A percentile compares a stretch with the other conserved stretches of the same genome.
These are phyloP conservation scores for Patella ulyssiponensis DNA, from an alignment of 2,888 invertebrate species.

Conservation along the genomic window DNA sequence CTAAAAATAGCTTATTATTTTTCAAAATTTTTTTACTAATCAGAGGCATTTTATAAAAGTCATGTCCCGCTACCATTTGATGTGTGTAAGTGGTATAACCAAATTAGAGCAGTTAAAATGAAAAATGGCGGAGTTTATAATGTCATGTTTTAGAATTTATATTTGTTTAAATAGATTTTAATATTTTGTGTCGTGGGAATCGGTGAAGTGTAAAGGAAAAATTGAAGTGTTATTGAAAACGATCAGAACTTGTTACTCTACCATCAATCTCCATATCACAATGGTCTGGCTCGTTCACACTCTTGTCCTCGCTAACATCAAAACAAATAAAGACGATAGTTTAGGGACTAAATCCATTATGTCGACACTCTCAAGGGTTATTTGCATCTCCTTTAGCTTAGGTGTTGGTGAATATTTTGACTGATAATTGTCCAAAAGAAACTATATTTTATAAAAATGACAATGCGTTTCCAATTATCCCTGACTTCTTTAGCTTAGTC, in stretches of 20 bases:
- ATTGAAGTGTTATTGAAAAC: neutral
- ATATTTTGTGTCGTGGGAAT: conserved; percentile 2
- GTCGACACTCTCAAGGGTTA: conserved; percentile 2
- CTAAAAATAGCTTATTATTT: no score
- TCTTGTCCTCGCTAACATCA: neutral
- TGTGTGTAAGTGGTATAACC: no score
- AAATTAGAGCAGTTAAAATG: no score
- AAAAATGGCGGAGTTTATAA: no score
- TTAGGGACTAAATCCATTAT: no score
- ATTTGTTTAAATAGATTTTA: neutral
- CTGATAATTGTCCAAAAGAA: neutral
- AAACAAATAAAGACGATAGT: neutral
- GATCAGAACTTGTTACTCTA: neutral
- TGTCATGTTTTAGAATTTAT: no score
- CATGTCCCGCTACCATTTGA: no score
- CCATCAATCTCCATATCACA: neutral
- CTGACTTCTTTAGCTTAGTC: neutral
- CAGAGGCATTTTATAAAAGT: no score
- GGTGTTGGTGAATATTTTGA: conserved; percentile 9
- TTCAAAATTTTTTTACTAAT: no score
- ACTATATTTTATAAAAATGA: neutral
- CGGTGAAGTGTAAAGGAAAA: neutral
- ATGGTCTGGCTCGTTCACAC: neutral
- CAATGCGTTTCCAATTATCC: conserved; percentile 2
- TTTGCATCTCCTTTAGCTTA: conserved; percentile 1